Conservation (phyloP, 1,140 invertebrate species). For the Chironomus tepperi region DNA sequence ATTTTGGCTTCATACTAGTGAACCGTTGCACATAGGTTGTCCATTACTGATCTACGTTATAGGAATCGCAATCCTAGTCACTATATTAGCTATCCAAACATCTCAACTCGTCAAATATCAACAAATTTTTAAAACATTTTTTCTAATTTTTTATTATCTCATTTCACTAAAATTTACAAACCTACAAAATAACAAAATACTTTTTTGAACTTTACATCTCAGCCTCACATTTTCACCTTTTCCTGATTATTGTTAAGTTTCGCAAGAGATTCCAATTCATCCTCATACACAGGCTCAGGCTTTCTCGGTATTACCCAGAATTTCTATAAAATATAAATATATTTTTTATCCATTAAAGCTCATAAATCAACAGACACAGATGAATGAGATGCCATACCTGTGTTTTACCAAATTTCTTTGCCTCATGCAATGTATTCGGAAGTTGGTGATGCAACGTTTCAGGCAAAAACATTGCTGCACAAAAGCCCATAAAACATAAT, state of each 20-base stretch:
- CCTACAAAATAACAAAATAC: too few species aligned
- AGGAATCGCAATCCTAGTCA: too few species aligned
- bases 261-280: not conserved
- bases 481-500: constrained; percentile 47
- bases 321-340: not conserved
- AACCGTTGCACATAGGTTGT: too few species aligned
- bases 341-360: not conserved
- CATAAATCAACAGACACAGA: not conserved
- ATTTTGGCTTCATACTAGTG: too few species aligned
- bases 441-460: constrained; percentile 60
- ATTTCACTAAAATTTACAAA: too few species aligned
- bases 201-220: too few species aligned
- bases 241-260: not conserved
- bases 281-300: not conserved
- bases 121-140: too few species aligned
- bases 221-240: too few species aligned
- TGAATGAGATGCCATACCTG: constrained; percentile 34
- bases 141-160: too few species aligned
- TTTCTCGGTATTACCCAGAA: not conserved
- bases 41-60: too few species aligned
- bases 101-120: too few species aligned
- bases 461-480: constrained; percentile 52
- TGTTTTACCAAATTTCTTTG: constrained; percentile 55
- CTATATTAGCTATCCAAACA: too few species aligned
- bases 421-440: constrained; percentile 61